A percentile compares a stretch with the other conserved stretches of the same genome.
Evolutionary conservation across 2,113 vertebrate genomes (phyloP).

Genomic region (Pseudorectes ferrugineus): DNA sequence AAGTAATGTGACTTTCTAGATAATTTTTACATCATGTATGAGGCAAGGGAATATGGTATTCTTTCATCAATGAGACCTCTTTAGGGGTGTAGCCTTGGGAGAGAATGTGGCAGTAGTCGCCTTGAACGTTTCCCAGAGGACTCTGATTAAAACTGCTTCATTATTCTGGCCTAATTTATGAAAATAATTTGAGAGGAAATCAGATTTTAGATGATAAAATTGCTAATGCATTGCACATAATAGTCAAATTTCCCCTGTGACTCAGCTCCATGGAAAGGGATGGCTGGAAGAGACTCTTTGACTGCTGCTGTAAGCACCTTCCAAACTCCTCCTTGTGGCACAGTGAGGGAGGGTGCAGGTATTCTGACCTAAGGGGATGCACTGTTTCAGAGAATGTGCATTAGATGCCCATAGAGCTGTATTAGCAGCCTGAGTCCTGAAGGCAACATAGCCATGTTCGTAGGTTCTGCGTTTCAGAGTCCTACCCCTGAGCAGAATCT

Average conservation of each 20-base stretch:
- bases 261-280: neutral
- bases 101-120: neutral
- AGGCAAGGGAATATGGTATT: neutral
- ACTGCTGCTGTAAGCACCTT: neutral
- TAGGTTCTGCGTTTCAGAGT: neutral
- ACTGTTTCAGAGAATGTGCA: neutral
- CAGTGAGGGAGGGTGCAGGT: neutral
- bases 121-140: neutral
- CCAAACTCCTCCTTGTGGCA: neutral
- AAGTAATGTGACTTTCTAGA: neutral
- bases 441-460: neutral
- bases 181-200: neutral
- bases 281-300: neutral
- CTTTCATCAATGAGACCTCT: neutral
- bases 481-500: neutral
- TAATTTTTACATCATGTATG: neutral
- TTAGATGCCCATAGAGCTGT: neutral
- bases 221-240: neutral
- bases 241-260: neutral
- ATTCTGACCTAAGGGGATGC: neutral
- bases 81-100: neutral
- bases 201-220: neutral
- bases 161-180: constrained; percentile 1
- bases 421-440: neutral
- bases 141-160: neutral